Conservation (phyloP, 1,140 invertebrate genomes). For the Cecropterus lyciades region DNA sequence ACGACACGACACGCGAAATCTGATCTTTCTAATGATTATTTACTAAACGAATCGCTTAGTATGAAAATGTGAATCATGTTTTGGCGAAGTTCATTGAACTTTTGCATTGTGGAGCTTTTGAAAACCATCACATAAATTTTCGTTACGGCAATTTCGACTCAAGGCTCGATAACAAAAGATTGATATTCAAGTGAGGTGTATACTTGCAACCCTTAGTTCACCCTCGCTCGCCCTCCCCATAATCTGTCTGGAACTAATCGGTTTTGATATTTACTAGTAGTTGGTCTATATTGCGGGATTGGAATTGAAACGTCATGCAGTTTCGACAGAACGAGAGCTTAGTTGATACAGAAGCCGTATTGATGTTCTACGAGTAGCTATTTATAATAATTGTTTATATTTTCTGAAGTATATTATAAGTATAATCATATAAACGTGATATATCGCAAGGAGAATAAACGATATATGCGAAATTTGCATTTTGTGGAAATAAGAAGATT, state of each 20-base stretch:
- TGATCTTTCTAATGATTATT: constrained; percentile 1
- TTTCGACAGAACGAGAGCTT: constrained; percentile 11
- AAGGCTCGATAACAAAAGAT: constrained; percentile 24
- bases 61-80: constrained; percentile 28
- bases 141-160: constrained; percentile 15
- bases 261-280: constrained; percentile 59
- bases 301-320: constrained; percentile 42
- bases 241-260: constrained; percentile 76
- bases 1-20: neutral
- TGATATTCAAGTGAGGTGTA: constrained; percentile 29
- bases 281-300: constrained; percentile 53
- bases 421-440: too few species aligned
- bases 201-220: constrained; percentile 48
- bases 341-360: neutral
- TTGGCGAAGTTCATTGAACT: constrained; percentile 54
- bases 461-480: too few species aligned
- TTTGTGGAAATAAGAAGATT: too few species aligned
- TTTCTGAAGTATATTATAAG: too few species aligned
- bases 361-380: too few species aligned
- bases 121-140: constrained; percentile 36
- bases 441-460: too few species aligned
- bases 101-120: constrained; percentile 47
- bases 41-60: constrained; percentile 17
- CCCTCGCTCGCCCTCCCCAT: constrained; percentile 52
- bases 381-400: too few species aligned